A percentile compares a stretch with the other conserved stretches of the same genome.
phyloP scores from a whole-genome alignment of 2,113 vertebrate species.

The Buteo buteo region DNA sequence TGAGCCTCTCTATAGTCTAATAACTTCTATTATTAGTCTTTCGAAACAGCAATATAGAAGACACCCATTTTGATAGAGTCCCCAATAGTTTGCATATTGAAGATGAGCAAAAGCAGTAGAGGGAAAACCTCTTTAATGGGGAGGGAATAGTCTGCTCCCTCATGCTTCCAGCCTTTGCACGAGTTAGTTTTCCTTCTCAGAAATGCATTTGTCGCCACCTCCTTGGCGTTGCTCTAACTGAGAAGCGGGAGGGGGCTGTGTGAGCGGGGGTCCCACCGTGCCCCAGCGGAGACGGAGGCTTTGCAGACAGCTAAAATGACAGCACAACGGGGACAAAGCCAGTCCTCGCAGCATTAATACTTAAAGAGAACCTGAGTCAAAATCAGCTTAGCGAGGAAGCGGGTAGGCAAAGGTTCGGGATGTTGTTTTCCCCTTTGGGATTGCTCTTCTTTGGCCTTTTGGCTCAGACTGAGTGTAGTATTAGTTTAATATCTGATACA shows the following conservation, averaged over 20 bases:
- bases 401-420: neutral
- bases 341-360: neutral
- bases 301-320: neutral
- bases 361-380: neutral
- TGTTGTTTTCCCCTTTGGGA: neutral
- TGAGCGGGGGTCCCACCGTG: neutral
- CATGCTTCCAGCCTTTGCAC: neutral
- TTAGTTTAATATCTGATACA: neutral
- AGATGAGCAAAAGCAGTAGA: neutral
- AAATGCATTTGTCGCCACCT: neutral
- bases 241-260: neutral
- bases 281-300: fast-evolving
- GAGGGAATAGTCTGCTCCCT: neutral
- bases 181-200: neutral
- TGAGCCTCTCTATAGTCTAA: neutral
- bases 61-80: neutral
- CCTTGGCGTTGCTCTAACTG: neutral
- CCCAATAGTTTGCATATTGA: neutral
- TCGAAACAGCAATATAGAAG: neutral
- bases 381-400: neutral
- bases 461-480: neutral
- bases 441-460: neutral
- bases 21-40: neutral
- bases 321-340: neutral
- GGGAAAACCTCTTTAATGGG: neutral